Base-by-base conservation (phyloP, 2,888 invertebrate species). In the Myathropa florea region DNA sequence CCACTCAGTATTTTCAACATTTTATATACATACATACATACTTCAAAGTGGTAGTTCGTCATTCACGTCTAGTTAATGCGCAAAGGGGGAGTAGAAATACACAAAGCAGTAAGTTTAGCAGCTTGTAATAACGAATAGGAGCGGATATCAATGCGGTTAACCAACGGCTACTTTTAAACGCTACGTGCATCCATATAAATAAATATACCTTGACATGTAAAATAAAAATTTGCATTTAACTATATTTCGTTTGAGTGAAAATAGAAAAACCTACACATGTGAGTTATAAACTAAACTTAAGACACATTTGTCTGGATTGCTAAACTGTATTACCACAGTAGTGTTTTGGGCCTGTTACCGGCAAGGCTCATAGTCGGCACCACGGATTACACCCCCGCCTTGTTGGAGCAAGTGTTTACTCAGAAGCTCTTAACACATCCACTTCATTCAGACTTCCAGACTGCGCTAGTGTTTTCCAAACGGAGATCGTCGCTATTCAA, bases 1-100 rank as follows among this genome's bases (percentile, higher is more conserved):
- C 79, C 75, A 86, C 83, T 86, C 83, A 78, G 33, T 64, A 78
- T 73, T 82, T 57, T 57, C 65, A 78, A 78, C 61, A 82, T 73
- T 75, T 73, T 64, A 60, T 78, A 24, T n/a, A 6, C 12, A n/a
- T n/a, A 18, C 39, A 18, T 46, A n/a, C n/a, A n/a, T n/a, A n/a
- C n/a, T n/a, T n/a, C n/a, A 33, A 33, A 33, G 1, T 33, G 4
- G 65, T 26, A 14, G 65, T 53, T 7, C 39, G 65, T 28, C 23
- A 53, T 18, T 53, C 23, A 7, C 6, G 46, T 59, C 76, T 76
- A 76, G 60, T 75, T 65, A 28, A 23, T 55, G 28, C 55, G 12
- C n/a, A 14, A n/a, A 39, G 55, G 55, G 55, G 7, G 55, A 55
- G 55, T 55, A 39, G n/a, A 39, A n/a, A 12, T n/a, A 39, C 39